Conservation (phyloP, 2,113 vertebrate genomes). For the Myodes glareolus region DNA sequence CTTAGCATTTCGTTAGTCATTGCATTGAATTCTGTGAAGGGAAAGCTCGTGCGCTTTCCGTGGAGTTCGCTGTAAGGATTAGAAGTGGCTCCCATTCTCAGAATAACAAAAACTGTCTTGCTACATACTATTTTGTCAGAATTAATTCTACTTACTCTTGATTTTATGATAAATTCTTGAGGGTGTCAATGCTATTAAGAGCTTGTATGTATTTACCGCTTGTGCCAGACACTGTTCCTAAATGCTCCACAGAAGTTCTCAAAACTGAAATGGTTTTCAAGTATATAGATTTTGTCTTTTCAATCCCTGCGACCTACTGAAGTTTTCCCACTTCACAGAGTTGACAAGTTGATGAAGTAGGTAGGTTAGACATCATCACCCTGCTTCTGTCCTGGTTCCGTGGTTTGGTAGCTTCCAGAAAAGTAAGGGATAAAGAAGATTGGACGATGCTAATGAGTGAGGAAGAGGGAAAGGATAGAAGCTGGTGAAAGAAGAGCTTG, state of each 20-base stretch:
- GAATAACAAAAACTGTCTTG: slow-evolving; percentile 4
- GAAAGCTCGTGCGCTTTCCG: neutral
- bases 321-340: slow-evolving; percentile 14
- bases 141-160: neutral
- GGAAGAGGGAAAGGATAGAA: slow-evolving; percentile 1
- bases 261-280: neutral
- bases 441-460: neutral
- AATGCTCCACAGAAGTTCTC: neutral
- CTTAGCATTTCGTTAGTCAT: neutral
- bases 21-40: neutral
- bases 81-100: neutral
- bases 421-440: neutral
- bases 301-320: neutral
- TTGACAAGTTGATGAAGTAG: slow-evolving; percentile 14
- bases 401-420: neutral
- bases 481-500: neutral
- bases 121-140: neutral
- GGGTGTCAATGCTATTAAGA: neutral
- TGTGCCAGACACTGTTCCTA: neutral
- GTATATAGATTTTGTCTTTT: slow-evolving; percentile 8
- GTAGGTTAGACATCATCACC: neutral
- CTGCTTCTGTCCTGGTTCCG: neutral
- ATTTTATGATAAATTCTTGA: slow-evolving; percentile 1
- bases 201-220: neutral
- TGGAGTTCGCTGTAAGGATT: slow-evolving; percentile 16